Evolutionary conservation across 2,888 invertebrate genomes (phyloP).

Genomic region (Chloroclystis v-ata): DNA sequence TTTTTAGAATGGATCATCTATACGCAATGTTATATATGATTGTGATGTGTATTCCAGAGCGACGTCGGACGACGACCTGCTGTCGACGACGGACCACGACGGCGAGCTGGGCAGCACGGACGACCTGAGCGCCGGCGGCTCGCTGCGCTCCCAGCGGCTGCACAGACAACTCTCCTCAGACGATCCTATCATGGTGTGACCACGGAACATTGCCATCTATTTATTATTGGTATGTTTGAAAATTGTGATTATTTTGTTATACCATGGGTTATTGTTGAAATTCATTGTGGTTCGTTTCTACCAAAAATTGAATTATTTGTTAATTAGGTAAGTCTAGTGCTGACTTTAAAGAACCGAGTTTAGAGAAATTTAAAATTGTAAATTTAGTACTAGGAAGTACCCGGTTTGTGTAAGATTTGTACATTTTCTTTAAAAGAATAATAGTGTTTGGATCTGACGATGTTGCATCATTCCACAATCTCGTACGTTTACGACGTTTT

Average conservation of each 20-base stretch:
- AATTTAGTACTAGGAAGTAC: conserved; percentile 2
- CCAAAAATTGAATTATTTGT: conserved; percentile 19
- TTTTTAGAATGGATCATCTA: conserved; percentile 4
- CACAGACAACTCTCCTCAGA: conserved; percentile 73
- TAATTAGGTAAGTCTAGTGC: conserved; percentile 13
- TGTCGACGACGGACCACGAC: conserved; percentile 86
- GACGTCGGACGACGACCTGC: conserved; percentile 92
- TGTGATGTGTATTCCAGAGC: no score
- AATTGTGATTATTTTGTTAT: conserved; percentile 12
- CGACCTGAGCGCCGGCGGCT: conserved; percentile 70
- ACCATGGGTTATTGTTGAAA: conserved; percentile 15
- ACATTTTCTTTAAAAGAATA: conserved; percentile 3
- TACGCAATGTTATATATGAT: no score
- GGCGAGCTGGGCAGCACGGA: conserved; percentile 83
- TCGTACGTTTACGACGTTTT: conserved; percentile 13
- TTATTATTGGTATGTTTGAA: conserved; percentile 4
- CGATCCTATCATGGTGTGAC: conserved; percentile 74
- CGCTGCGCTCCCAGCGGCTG: conserved; percentile 61
- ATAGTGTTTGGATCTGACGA: conserved; percentile 8
- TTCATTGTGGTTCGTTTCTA: conserved; percentile 15
- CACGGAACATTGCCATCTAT: conserved; percentile 9
- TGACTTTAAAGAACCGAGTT: conserved; percentile 5
- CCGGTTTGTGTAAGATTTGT: conserved; percentile 5
- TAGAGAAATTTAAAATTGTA: conserved; percentile 3
- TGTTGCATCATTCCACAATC: conserved; percentile 12